phyloP scores from a whole-genome alignment of 2,797 vertebrate genomes.

The Eutrigla gurnardus region DNA sequence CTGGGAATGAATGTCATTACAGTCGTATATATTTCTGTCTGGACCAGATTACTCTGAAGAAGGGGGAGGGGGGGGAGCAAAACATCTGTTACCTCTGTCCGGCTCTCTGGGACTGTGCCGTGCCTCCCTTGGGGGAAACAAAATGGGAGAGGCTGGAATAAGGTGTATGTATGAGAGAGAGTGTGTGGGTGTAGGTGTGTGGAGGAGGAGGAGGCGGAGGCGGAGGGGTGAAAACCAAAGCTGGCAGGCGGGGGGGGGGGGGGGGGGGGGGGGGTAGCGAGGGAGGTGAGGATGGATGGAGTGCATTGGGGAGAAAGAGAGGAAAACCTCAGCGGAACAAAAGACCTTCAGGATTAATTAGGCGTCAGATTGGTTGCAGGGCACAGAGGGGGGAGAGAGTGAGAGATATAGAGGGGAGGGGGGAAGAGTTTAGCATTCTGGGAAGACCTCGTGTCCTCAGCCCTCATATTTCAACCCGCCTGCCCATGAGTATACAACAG shows the following conservation, averaged over 20 bases:
- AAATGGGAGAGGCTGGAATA: constrained; percentile 57
- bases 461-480: constrained; percentile 80
- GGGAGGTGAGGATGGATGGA: constrained; percentile 76
- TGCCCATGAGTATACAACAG: constrained; percentile 76
- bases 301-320: constrained; percentile 68
- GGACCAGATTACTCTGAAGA: constrained; percentile 47
- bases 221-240: constrained; percentile 37
- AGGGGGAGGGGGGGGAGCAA: constrained; percentile 18
- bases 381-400: constrained; percentile 54
- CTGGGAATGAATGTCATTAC: constrained; percentile 38
- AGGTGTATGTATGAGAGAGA: constrained; percentile 33
- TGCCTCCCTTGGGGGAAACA: constrained; percentile 41
- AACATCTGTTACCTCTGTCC: constrained; percentile 66
- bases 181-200: not conserved
- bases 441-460: constrained; percentile 72
- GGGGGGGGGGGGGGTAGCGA: constrained; percentile 25
- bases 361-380: constrained; percentile 86
- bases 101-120: constrained; percentile 55
- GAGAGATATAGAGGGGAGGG: constrained; percentile 31
- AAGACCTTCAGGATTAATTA: constrained; percentile 90
- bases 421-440: constrained; percentile 77
- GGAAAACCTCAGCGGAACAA: constrained; percentile 83
- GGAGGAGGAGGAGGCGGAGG: not conserved
- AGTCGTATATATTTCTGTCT: constrained; percentile 41
- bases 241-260: constrained; percentile 50